Percentiles rank a stretch among this genome's conserved stretches.
Evolutionary conservation across 2,888 invertebrate species (phyloP).

Genomic region (Apotomis turbidana): DNA sequence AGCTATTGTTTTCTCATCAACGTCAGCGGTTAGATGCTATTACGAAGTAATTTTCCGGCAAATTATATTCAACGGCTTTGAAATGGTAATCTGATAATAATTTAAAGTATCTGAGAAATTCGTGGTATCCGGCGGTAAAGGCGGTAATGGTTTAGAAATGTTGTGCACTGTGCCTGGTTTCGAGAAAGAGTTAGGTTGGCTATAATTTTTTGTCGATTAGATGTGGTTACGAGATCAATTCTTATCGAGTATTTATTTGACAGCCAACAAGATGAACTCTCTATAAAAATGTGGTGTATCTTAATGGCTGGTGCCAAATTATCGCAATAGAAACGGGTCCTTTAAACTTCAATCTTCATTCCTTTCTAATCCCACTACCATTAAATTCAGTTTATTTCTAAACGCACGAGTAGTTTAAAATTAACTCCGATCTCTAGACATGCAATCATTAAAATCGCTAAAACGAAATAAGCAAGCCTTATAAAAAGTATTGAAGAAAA

Average conservation of each 20-base stretch:
- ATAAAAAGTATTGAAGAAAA: slow-evolving; percentile 40
- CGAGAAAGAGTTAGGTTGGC: no score
- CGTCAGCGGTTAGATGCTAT: slow-evolving; percentile 1
- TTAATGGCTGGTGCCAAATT: no score
- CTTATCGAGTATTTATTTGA: no score
- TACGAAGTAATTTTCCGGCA: slow-evolving; percentile 3
- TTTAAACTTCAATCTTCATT: no score
- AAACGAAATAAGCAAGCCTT: slow-evolving; percentile 32
- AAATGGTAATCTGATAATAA: neutral
- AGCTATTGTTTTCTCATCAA: slow-evolving; percentile 24
- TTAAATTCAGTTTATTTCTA: neutral
- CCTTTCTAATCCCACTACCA: no score
- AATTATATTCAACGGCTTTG: slow-evolving; percentile 1
- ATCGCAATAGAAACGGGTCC: no score
- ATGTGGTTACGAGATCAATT: no score
- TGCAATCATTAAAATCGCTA: slow-evolving; percentile 22
- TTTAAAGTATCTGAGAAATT: neutral
- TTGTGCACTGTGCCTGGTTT: no score
- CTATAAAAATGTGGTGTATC: no score
- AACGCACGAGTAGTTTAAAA: neutral
- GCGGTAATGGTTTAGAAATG: no score
- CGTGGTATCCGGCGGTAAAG: neutral
- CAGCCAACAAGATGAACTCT: no score
- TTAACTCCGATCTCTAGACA: slow-evolving; percentile 9
- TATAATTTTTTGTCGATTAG: no score